Conservation (phyloP, 2,113 vertebrate species). For the Paramisgurnus dabryanus region DNA sequence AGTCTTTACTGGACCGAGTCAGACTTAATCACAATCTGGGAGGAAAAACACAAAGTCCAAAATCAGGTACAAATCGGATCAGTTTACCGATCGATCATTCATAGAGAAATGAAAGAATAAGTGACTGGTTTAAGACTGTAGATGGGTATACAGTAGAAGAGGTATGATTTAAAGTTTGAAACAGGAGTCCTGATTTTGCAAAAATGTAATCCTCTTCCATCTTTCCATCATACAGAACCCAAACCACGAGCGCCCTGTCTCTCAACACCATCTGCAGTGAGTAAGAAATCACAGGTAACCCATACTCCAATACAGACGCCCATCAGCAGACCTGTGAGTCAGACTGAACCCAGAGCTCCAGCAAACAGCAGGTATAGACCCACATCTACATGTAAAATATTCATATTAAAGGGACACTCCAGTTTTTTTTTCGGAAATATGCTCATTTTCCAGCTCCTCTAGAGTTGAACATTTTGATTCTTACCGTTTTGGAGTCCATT, state of each 20-base stretch:
- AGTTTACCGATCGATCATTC: too few relatives aligned
- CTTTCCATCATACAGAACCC: slow-evolving; percentile 47
- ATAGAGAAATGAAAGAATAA: too few relatives aligned
- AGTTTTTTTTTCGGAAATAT: too few relatives aligned
- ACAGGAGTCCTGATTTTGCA: neutral
- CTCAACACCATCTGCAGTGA: slow-evolving; percentile 49
- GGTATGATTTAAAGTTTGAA: too few relatives aligned
- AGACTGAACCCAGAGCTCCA: slow-evolving; percentile 66
- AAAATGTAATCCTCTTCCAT: neutral
- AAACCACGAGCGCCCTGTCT: slow-evolving; percentile 51
- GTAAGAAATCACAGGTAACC: neutral
- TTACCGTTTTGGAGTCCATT: too few relatives aligned
- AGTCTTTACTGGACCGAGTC: slow-evolving; percentile 78
- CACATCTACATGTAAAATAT: neutral
- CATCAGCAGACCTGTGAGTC: slow-evolving; percentile 62
- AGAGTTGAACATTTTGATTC: too few relatives aligned
- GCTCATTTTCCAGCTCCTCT: too few relatives aligned
- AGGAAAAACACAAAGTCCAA: slow-evolving; percentile 38
- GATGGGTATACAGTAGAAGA: too few relatives aligned
- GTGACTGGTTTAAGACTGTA: too few relatives aligned
- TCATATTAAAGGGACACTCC: too few relatives aligned
- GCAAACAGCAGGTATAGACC: slow-evolving; percentile 65
- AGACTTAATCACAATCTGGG: slow-evolving; percentile 64
- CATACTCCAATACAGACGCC: slow-evolving; percentile 60
- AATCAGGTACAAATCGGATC: neutral